Base-by-base conservation (phyloP, 1,140 invertebrate genomes). In the Eumeta japonica region DNA sequence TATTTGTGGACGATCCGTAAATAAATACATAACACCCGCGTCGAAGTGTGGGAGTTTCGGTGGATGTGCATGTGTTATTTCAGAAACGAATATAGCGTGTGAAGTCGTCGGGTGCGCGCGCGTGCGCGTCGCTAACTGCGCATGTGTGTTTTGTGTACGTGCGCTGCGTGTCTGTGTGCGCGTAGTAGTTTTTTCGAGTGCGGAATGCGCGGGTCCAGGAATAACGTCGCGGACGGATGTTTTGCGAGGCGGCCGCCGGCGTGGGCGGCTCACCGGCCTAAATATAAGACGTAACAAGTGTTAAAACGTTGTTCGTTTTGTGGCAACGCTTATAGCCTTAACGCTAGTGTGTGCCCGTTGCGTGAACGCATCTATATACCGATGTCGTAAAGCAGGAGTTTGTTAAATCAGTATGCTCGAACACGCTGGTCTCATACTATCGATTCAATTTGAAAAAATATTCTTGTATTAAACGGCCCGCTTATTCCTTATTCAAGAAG, bases 201-300 rank as follows among this genome's bases (percentile, higher is more conserved):
- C 43, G 59, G 62, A 58, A 66, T 65, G 58, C 45, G 58, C 37
- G 46, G 41, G 52, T 35, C 50, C 50, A 47, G 47, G 53, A 62
- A 67, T 65, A 70, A 50, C 43, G 11, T 41, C 56, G 54, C 50
- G 55, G 34, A 41, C 47, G 50, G 50, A 50, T 56, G 50, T 55
- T 50, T 48, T 47, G 50, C 48, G 41, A n/a, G n/a, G n/a, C n/a
- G n/a, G n/a, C n/a, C 28, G 41, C 39, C 28, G 31, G 40, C 16
- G 37, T 38, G 39, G 39, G 30, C 39, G 37, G 3, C 29, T 19
- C 29, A 31, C 10, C 16, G 13, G 16, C 12, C 3, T 1, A 20
- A 16, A 15, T 20, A 31, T 28, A 24, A 20, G 14, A 28, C 10
- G 2, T n/a, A n/a, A 16, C 10, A 28, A 17, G 39, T 18, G 16